These are phyloP conservation scores for Polypedilum pembai DNA, from an alignment of 1,140 invertebrate genomes.

Conservation along the genomic window DNA sequence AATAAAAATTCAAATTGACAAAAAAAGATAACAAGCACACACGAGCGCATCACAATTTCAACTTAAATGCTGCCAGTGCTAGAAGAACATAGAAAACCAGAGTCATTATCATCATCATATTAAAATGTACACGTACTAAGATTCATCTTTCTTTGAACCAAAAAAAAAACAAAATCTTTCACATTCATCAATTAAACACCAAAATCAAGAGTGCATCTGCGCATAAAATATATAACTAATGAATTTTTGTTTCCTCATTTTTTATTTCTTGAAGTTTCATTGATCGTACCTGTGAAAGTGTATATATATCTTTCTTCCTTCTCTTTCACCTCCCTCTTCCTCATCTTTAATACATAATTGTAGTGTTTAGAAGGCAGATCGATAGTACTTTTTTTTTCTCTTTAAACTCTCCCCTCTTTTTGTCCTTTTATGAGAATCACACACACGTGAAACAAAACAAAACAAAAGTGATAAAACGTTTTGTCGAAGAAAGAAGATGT, in stretches of 20 bases:
- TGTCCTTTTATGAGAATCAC: not conserved
- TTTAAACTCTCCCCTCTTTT: not conserved
- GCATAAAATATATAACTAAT: no score
- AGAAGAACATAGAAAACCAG: not conserved
- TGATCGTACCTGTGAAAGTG: not conserved
- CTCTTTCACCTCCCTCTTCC: no score
- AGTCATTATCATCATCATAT: not conserved
- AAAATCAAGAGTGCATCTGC: no score
- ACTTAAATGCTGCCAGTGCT: not conserved
- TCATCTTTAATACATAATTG: not conserved
- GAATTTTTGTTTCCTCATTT: no score
- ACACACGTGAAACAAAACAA: not conserved
- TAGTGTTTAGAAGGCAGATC: not conserved
- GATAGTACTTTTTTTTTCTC: not conserved
- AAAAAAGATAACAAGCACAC: not conserved
- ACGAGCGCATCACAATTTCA: no score
- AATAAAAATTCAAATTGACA: slow-evolving; percentile 49
- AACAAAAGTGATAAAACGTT: not conserved
- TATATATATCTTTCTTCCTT: not conserved
- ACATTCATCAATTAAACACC: no score
- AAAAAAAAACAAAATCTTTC: no score
- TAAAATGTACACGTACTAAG: not conserved
- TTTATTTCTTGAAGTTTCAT: no score
- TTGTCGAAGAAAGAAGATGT: not conserved
- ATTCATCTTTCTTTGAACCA: not conserved